Percentiles rank a stretch among this genome's conserved stretches.
Conservation (phyloP, 2,888 invertebrate species). For the Hypomecis punctinalis region DNA sequence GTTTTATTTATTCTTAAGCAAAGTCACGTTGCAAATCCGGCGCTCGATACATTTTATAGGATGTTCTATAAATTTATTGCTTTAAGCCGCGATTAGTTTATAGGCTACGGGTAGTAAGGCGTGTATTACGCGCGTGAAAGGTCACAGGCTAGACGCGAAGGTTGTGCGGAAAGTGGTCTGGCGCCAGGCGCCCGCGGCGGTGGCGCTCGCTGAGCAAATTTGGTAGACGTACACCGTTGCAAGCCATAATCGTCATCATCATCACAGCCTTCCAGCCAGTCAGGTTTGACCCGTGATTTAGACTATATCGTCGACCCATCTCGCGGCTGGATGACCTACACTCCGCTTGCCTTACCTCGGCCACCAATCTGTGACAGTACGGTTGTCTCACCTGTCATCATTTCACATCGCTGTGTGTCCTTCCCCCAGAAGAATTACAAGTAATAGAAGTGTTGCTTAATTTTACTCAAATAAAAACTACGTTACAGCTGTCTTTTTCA, state of each 20-base stretch:
- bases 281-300: no score
- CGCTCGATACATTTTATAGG: not conserved
- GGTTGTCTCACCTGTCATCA: no score
- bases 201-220: slow-evolving; percentile 5
- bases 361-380: no score
- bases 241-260: not conserved
- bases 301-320: no score
- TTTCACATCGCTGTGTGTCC: no score
- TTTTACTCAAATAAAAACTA: no score
- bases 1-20: not conserved
- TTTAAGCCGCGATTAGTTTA: slow-evolving; percentile 16
- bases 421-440: no score
- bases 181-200: slow-evolving; percentile 13
- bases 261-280: no score
- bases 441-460: no score
- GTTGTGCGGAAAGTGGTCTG: slow-evolving; percentile 21
- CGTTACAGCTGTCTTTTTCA: no score
- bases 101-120: slow-evolving; percentile 11
- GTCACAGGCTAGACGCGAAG: slow-evolving; percentile 22
- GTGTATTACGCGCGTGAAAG: slow-evolving; percentile 13
- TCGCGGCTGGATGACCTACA: no score
- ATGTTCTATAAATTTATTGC: slow-evolving; percentile 11
- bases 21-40: slow-evolving; percentile 9
- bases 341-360: no score
- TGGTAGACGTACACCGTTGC: not conserved